phyloP scores from a whole-genome alignment of 2,113 vertebrate species.

The Callipepla californica region DNA sequence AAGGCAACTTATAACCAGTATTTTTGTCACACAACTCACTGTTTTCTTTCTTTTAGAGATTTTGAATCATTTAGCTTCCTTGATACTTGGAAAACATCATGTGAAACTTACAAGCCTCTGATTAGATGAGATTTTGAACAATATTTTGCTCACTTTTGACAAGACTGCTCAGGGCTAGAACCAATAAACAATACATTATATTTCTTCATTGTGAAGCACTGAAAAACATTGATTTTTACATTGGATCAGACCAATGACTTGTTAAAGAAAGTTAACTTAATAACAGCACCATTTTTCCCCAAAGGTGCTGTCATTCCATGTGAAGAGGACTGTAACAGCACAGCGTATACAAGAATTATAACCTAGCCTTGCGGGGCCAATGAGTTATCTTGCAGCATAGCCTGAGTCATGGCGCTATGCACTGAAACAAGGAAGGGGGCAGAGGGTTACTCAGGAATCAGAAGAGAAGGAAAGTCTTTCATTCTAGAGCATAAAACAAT shows the following conservation, averaged over 20 bases:
- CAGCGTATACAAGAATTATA: not conserved
- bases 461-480: not conserved
- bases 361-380: slow-evolving; percentile 19
- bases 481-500: not conserved
- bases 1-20: not conserved
- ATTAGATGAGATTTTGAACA: slow-evolving; percentile 20
- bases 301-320: slow-evolving; percentile 21
- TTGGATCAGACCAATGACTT: slow-evolving; percentile 50
- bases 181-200: slow-evolving; percentile 50
- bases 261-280: slow-evolving; percentile 56
- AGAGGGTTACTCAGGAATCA: not conserved
- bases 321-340: slow-evolving; percentile 16
- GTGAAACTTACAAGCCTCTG: not conserved
- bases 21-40: not conserved
- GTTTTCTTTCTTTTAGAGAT: not conserved
- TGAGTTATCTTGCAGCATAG: slow-evolving; percentile 28
- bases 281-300: slow-evolving; percentile 46
- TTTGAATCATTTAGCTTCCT: not conserved
- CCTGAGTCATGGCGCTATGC: slow-evolving; percentile 28
- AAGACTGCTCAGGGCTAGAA: slow-evolving; percentile 41
- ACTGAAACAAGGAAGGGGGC: slow-evolving; percentile 14
- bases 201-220: slow-evolving; percentile 29
- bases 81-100: not conserved
- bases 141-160: slow-evolving; percentile 44
- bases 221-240: slow-evolving; percentile 55